Conservation (phyloP, 92 coral and sea anemone genomes). For the Chrysogorgia sp. region DNA sequence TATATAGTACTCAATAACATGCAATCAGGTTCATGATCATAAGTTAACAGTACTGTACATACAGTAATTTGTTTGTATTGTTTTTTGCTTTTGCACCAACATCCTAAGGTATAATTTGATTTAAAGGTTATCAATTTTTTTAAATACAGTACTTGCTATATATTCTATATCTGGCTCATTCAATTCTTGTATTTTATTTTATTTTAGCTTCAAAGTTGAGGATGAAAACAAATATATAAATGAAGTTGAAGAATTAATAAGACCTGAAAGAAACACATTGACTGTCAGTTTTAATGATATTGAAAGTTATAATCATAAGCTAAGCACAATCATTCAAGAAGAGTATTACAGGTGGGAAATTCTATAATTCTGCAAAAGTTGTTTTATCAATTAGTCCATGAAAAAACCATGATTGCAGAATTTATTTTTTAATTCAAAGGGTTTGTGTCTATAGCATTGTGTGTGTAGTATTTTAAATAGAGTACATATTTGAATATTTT, state of each 20-base stretch:
- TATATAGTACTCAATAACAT: no score
- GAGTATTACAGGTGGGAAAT: constrained; percentile 83
- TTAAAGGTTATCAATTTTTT: no score
- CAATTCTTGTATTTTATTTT: neutral
- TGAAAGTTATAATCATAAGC: constrained; percentile 80
- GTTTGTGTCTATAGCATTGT: no score
- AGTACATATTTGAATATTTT: no score
- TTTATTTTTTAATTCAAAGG: no score
- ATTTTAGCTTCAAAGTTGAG: constrained; percentile 78
- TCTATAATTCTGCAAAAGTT: neutral
- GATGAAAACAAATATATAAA: constrained; percentile 90
- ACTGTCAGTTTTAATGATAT: constrained; percentile 93
- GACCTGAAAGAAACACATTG: constrained; percentile 95
- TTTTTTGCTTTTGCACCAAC: no score
- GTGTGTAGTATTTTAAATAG: no score
- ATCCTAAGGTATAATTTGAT: no score
- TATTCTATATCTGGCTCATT: neutral
- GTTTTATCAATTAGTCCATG: neutral
- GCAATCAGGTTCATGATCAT: no score
- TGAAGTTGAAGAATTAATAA: constrained; percentile 90
- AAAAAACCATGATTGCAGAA: neutral
- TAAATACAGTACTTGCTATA: neutral
- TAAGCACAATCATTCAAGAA: constrained; percentile 85
- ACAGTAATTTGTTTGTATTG: no score
- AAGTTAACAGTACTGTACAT: no score